Base-by-base conservation (phyloP, 1,140 invertebrate genomes). In the Drosophila navojoa region DNA sequence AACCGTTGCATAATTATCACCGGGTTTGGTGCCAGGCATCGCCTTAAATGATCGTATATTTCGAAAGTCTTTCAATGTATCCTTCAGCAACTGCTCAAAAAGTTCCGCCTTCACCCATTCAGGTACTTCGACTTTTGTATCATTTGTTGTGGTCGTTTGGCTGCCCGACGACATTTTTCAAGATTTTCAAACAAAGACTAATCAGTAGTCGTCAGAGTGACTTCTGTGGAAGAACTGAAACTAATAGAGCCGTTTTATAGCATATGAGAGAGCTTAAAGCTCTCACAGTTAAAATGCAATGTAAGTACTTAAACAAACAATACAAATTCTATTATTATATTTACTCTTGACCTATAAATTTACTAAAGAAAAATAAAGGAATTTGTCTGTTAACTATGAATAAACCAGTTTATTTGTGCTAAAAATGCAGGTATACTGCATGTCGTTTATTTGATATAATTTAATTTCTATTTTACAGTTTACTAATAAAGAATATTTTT, bases 61-160 rank as follows among this genome's bases (percentile, higher is more conserved):
- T 76, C 93, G 81, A 22, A 82, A 91, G 6, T 67, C 66, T 29
- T 92, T 91, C 2, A 90, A 66, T 6, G 54, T 49, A 0, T 90
- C 69, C 54, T 80, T 91, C 0, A 94, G 68, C 19, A 93, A 63
- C 54, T 90, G 91, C 58, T 93, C 79, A 5, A 92, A 73, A 25
- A 92, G 92, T 32, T 92, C 80, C 10, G 77, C 49, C 44, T 92
- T 92, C 15, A 94, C 54, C 93, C 93, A 94, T 22, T 79, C 27
- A 22, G 91, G 91, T 27, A 62, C 3, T 25, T 16, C 13, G n/a
- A 44, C 19, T 3, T 32, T 19, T 0, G 38, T 38, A 29, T 71
- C 40, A 42, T n/a, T 42, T 11, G 32, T 9, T 32, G 32, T 32
- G 5, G 32, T 3, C 11, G 45, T 64, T 64, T 69, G 58, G 15